Evolutionary conservation across 1,140 invertebrate species (phyloP), one percentile per base, ranked within the genome.

Genomic region (Anastrepha ludens): DNA sequence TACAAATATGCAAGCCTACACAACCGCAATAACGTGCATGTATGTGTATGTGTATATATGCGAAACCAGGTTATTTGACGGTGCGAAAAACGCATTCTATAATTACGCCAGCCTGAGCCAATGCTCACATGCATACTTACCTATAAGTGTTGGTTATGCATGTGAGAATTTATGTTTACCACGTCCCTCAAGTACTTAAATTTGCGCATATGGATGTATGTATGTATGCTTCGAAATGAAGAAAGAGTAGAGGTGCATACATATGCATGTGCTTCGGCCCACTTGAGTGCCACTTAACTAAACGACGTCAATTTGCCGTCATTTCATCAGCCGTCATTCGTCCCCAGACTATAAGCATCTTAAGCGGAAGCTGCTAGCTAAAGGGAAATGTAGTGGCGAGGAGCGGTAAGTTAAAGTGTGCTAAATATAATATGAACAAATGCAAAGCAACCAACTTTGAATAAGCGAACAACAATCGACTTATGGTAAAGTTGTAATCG

Each of bases 221-320:
- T 13, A 62, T 17, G n/a, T 62, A n/a, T 15, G 60, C 15, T 62
- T 3, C 60, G 60, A 62, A 62, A 13, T 8, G 2, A 62, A 62
- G 60, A 74, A n/a, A 7, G 7, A 47, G 29, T 74, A 2, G 60
- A 20, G n/a, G 47, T 58, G 44, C 9, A 41, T 81, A 55, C n/a
- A 20, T 81, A 17, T 55, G 47, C 55, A 55, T 41, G 17, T 50
- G 17, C 74, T 20, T 20, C 47, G 47, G 47, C 47, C 39, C 74
- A 81, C 74, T 81, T 81, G 74, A 81, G 74, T 81, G n/a, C 74
- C 74, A 81, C 74, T 81, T 81, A 81, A 81, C 47, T 81, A 81
- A 81, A 55, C 74, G 74, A 81, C 74, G 74, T 81, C 74, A 81
- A 81, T 81, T 81, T 81, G 47, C 47, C 47, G 41, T 55, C 74